Evolutionary conservation across 2,888 invertebrate species (phyloP).

Genomic region (Heliconius charithonia): DNA sequence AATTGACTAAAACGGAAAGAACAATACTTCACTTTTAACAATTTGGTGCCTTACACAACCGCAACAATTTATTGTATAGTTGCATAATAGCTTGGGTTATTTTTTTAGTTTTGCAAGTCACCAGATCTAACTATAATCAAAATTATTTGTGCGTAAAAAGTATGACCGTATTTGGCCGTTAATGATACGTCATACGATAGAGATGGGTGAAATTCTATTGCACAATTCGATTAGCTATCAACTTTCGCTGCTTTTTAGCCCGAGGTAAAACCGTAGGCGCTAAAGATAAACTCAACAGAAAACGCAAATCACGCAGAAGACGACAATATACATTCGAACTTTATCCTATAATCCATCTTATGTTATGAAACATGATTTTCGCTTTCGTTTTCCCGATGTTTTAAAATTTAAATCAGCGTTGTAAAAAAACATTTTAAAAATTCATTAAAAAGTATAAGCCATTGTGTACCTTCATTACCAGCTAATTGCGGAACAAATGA

Average conservation of each 20-base stretch:
- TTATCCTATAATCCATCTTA: constrained; percentile 13
- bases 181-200: constrained; percentile 33
- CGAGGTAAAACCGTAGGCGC: constrained; percentile 22
- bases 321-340: constrained; percentile 8
- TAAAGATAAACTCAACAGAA: constrained; percentile 10
- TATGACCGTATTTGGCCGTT: constrained; percentile 18
- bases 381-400: not conserved
- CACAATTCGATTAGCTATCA: constrained; percentile 40
- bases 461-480: constrained; percentile 21
- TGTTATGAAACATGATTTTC: constrained; percentile 6
- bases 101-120: constrained; percentile 40
- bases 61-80: constrained; percentile 24
- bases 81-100: constrained; percentile 25
- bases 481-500: constrained; percentile 63
- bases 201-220: constrained; percentile 38
- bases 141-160: constrained; percentile 33
- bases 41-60: constrained; percentile 23
- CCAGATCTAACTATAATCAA: constrained; percentile 33
- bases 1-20: constrained; percentile 12
- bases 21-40: constrained; percentile 3
- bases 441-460: not conserved
- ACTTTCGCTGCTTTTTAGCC: constrained; percentile 41
- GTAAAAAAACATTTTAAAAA: not conserved
- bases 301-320: constrained; percentile 26
- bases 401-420: not conserved